Evolutionary conservation across 2,888 invertebrate species (phyloP).

Genomic region (Lottia scabra): DNA sequence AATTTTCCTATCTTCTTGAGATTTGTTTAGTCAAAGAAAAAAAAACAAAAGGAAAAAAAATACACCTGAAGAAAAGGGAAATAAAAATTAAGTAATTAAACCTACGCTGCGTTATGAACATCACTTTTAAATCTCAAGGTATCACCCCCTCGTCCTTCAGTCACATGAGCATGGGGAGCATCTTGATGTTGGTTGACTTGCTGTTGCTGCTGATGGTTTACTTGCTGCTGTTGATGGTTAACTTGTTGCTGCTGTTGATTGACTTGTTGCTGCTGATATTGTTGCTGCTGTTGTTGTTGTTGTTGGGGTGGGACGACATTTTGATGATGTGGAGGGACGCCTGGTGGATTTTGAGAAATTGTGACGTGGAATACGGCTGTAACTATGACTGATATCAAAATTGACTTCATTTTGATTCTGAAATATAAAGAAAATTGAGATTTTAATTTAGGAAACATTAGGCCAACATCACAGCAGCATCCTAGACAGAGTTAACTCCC

Average conservation of each 20-base stretch:
- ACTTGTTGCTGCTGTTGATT: conserved; percentile 26
- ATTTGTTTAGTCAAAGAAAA: too few relatives aligned
- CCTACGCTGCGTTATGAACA: conserved; percentile 55
- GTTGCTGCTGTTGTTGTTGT: conserved; percentile 15
- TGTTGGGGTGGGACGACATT: conserved; percentile 16
- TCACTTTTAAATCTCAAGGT: conserved; percentile 41
- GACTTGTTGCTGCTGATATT: conserved; percentile 25
- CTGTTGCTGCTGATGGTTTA: conserved; percentile 26
- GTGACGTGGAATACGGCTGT: conserved; percentile 6
- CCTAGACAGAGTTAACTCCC: too few relatives aligned
- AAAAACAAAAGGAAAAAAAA: too few relatives aligned
- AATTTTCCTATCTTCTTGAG: too few relatives aligned
- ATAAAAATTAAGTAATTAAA: conserved; percentile 2
- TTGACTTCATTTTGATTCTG: neutral
- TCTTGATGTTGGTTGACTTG: conserved; percentile 25
- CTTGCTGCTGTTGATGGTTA: conserved; percentile 15
- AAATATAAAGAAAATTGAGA: too few relatives aligned
- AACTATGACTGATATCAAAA: neutral
- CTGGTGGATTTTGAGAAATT: conserved; percentile 30
- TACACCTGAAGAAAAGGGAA: neutral
- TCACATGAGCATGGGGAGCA: conserved; percentile 27
- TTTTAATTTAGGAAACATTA: neutral
- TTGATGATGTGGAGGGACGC: conserved; percentile 37
- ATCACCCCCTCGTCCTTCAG: conserved; percentile 35
- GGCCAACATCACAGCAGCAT: too few relatives aligned